phyloP scores from a whole-genome alignment of 2,888 invertebrate species.

The Meta bourneti region DNA sequence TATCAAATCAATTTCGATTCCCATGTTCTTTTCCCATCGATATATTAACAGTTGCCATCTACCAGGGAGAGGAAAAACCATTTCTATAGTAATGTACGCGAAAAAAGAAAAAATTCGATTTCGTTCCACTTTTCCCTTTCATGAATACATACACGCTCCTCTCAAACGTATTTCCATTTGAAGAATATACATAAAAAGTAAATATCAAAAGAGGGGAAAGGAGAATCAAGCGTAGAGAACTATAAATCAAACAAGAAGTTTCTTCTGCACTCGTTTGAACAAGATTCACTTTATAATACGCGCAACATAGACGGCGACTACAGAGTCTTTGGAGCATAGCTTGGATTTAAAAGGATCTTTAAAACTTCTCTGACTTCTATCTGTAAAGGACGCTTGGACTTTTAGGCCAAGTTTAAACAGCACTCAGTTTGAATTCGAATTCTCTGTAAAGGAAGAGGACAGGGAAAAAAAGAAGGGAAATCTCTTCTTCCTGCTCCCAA shows the following conservation, averaged over 20 bases:
- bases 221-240: conserved; percentile 4
- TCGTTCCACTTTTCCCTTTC: background rate
- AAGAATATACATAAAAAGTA: background rate
- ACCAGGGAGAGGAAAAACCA: background rate
- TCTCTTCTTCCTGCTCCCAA: background rate
- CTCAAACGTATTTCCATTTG: background rate
- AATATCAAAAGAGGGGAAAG: background rate
- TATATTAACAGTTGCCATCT: background rate
- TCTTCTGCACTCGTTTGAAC: conserved; percentile 26
- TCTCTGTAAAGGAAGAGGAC: background rate
- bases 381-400: conserved; percentile 39
- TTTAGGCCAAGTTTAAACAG: conserved; percentile 63
- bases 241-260: conserved; percentile 55
- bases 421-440: conserved; percentile 57
- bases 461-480: background rate
- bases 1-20: background rate
- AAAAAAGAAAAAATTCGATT: background rate
- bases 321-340: conserved; percentile 26
- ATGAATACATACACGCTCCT: background rate
- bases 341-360: conserved; percentile 3
- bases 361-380: conserved; percentile 34
- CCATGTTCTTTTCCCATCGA: background rate
- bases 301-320: conserved; percentile 48
- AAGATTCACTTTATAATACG: conserved; percentile 54
- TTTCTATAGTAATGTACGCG: background rate